Evolutionary conservation across 2,113 vertebrate genomes (phyloP).

Genomic region (Syngnathus typhle): DNA sequence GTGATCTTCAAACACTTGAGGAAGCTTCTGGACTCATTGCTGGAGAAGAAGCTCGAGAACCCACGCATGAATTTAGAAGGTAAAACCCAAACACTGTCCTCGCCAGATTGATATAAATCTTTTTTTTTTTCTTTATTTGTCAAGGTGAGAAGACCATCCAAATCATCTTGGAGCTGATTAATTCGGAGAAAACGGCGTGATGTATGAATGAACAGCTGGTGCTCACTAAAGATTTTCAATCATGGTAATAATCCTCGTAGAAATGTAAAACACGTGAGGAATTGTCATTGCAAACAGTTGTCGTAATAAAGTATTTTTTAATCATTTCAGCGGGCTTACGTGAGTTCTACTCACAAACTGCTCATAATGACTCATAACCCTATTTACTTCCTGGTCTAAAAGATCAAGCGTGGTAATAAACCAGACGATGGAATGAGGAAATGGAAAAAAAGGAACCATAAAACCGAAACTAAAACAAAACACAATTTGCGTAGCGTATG

Average conservation of each 20-base stretch:
- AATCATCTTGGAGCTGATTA: slow-evolving; percentile 87
- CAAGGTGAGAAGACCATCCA: slow-evolving; percentile 87
- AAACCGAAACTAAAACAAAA: not conserved
- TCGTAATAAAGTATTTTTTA: slow-evolving; percentile 32
- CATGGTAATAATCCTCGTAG: not conserved
- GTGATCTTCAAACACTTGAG: slow-evolving; percentile 97
- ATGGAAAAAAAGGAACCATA: not conserved
- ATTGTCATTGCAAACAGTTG: slow-evolving; percentile 8
- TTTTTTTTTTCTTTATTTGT: not conserved
- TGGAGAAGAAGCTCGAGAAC: slow-evolving; percentile 90
- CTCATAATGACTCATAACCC: not conserved
- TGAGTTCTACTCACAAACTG: not conserved
- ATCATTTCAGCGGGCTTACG: slow-evolving; percentile 10
- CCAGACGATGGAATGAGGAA: not conserved
- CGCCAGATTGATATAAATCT: no score
- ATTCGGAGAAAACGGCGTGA: slow-evolving; percentile 69
- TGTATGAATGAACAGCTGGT: not conserved
- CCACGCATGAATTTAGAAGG: slow-evolving; percentile 92
- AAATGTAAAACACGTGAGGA: slow-evolving; percentile 3
- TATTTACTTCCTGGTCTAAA: not conserved
- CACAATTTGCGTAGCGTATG: not conserved
- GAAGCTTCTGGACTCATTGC: slow-evolving; percentile 85
- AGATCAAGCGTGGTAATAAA: not conserved
- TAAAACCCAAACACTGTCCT: slow-evolving; percentile 51
- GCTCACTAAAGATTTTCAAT: slow-evolving; percentile 9